Conservation (phyloP, 2,797 vertebrate genomes). For the Tapera naevia region DNA sequence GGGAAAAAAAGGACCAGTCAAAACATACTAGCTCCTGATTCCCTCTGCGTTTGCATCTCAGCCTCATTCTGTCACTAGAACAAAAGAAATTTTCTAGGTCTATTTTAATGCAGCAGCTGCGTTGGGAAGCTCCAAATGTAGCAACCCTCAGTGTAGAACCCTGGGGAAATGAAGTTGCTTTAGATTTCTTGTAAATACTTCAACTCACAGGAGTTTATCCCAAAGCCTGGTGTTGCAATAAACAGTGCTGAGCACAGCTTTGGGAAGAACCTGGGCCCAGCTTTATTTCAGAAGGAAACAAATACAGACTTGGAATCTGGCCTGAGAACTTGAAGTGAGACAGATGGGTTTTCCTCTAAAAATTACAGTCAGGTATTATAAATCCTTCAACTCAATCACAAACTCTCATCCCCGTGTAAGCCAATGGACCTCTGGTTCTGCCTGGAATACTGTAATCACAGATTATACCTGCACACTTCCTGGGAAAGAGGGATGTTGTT, state of each 20-base stretch:
- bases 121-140: not conserved
- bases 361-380: not conserved
- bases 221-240: not conserved
- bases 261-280: not conserved
- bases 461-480: not conserved
- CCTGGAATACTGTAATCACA: not conserved
- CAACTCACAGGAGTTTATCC: not conserved
- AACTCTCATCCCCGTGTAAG: not conserved
- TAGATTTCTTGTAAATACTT: not conserved
- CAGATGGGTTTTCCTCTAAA: not conserved
- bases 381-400: not conserved
- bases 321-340: not conserved
- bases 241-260: not conserved
- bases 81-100: not conserved
- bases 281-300: not conserved
- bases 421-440: not conserved
- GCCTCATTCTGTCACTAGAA: conserved; percentile 46
- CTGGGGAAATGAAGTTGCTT: not conserved
- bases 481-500: not conserved
- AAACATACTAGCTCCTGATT: conserved; percentile 6
- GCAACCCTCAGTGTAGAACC: not conserved
- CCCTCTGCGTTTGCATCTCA: not conserved
- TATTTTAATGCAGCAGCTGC: conserved; percentile 11
- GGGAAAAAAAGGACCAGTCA: not conserved
- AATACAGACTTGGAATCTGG: not conserved